A percentile compares a stretch with the other conserved stretches of the same genome.
These are phyloP conservation scores for Lemur catta DNA, from an alignment of 2,797 vertebrate genomes.

Conservation along the genomic window DNA sequence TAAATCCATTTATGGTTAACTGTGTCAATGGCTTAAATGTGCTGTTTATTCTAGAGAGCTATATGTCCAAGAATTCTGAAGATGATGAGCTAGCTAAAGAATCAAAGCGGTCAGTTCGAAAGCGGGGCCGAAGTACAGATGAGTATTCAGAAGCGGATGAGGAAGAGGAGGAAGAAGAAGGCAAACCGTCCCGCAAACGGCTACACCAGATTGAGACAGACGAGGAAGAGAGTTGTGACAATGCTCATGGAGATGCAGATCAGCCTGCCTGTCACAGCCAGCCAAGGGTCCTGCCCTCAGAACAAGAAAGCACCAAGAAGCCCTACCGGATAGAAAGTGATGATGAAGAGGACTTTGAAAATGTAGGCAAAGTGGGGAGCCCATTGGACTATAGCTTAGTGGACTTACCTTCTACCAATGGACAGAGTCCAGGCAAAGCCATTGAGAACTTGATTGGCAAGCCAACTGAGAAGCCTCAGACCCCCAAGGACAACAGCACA, in stretches of 20 bases:
- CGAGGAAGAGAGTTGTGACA: slow-evolving; percentile 86
- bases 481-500: slow-evolving; percentile 85
- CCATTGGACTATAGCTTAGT: slow-evolving; percentile 89
- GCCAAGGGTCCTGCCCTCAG: slow-evolving; percentile 77
- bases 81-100: slow-evolving; percentile 84
- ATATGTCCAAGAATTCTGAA: slow-evolving; percentile 88
- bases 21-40: slow-evolving; percentile 79
- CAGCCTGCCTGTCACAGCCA: slow-evolving; percentile 80
- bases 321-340: slow-evolving; percentile 88
- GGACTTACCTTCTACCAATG: slow-evolving; percentile 91
- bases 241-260: slow-evolving; percentile 73
- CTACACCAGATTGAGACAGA: slow-evolving; percentile 96
- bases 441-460: slow-evolving; percentile 90
- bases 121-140: slow-evolving; percentile 83
- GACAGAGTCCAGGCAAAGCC: slow-evolving; percentile 93
- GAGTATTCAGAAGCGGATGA: slow-evolving; percentile 87
- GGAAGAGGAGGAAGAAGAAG: slow-evolving; percentile 89
- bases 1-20: background rate
- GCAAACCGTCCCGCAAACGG: slow-evolving; percentile 91
- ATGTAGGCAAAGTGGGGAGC: slow-evolving; percentile 87
- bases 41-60: slow-evolving; percentile 85
- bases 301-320: slow-evolving; percentile 87
- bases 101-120: slow-evolving; percentile 79
- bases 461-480: slow-evolving; percentile 86
- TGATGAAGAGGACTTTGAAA: slow-evolving; percentile 89